Evolutionary conservation across 35 echinoderm and acorn worm species (phyloP).

Genomic region (Patiria miniata): DNA sequence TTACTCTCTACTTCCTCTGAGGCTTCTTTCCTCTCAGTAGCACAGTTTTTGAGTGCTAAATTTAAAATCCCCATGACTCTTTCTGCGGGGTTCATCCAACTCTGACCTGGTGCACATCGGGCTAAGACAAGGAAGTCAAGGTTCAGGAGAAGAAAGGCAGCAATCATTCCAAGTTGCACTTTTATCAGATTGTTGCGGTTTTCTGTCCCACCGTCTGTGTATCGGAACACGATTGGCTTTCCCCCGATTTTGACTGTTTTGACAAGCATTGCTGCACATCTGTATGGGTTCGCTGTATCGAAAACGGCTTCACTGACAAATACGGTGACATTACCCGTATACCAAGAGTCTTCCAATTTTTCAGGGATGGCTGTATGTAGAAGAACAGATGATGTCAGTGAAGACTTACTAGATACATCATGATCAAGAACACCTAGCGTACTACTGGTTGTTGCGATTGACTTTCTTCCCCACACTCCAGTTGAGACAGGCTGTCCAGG

Average conservation of each 20-base stretch:
- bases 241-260: neutral
- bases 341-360: neutral
- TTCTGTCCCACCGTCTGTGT: neutral
- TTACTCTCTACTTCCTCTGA: neutral
- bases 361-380: neutral
- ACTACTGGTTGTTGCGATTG: neutral
- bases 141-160: neutral
- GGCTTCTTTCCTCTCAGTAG: neutral
- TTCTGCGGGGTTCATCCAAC: neutral
- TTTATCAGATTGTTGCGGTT: neutral
- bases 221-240: neutral
- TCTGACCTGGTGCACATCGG: neutral
- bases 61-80: neutral
- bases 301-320: neutral
- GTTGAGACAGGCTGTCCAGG: neutral
- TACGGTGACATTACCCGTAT: neutral
- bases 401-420: neutral
- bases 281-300: neutral
- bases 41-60: neutral
- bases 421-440: neutral
- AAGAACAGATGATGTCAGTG: neutral
- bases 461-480: neutral
- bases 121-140: neutral
- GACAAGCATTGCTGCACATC: neutral
- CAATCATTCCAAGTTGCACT: neutral